Evolutionary conservation across 2,888 invertebrate species (phyloP).

Genomic region (Saturnia pavonia): DNA sequence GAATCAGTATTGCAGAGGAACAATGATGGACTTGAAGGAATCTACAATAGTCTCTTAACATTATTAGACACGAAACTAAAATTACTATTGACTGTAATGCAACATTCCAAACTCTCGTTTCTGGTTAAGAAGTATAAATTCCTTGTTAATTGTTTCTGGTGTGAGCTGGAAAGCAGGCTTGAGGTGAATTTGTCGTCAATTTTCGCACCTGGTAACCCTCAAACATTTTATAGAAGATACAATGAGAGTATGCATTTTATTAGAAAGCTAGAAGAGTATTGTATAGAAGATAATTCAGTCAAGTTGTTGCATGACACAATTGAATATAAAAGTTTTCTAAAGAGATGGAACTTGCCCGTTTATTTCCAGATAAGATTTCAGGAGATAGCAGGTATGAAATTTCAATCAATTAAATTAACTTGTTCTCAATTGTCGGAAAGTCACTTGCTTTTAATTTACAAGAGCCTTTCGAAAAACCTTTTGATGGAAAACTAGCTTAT

Average conservation of each 20-base stretch:
- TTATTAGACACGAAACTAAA: conserved; percentile 87
- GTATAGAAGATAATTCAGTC: conserved; percentile 81
- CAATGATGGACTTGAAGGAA: conserved; percentile 84
- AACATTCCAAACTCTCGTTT: conserved; percentile 74
- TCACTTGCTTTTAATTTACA: too few relatives aligned
- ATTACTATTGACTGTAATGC: conserved; percentile 74
- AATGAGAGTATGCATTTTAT: conserved; percentile 89
- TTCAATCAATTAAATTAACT: conserved; percentile 21
- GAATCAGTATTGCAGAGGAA: conserved; percentile 84
- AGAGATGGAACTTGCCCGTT: conserved; percentile 96
- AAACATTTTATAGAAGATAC: conserved; percentile 92
- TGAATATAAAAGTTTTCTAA: conserved; percentile 89
- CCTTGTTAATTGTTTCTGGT: conserved; percentile 93
- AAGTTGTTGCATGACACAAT: conserved; percentile 84
- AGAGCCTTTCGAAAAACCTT: too few relatives aligned
- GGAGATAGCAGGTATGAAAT: conserved; percentile 88
- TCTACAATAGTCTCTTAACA: conserved; percentile 87
- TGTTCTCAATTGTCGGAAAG: not conserved
- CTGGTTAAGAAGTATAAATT: conserved; percentile 69
- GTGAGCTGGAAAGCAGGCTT: conserved; percentile 90
- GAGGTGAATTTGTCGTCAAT: conserved; percentile 91
- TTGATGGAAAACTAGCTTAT: too few relatives aligned
- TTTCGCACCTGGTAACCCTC: conserved; percentile 96
- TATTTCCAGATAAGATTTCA: conserved; percentile 98
- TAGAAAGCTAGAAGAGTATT: conserved; percentile 85